Base-by-base conservation (phyloP, 2,113 vertebrate species). In the Chaetodon auriga region DNA sequence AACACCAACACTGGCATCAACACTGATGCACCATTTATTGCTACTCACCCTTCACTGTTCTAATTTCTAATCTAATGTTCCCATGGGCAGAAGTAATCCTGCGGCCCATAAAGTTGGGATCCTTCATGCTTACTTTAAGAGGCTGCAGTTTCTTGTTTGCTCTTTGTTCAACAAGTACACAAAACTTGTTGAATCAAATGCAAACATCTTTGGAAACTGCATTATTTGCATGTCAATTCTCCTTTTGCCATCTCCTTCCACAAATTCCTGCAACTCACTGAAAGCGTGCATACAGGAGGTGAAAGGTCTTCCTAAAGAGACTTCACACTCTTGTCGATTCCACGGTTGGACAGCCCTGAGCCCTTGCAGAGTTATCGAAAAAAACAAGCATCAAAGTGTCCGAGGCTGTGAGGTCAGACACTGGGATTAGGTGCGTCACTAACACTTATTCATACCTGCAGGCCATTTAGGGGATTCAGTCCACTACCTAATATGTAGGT, bases 361-460 rank as follows among this genome's bases (percentile, higher is more conserved):
- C 75, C 66, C 36, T 53, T 63, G 41, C 65, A 70, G 78, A 84
- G 48, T 71, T 78, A 84, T 84, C 43, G 4, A 57, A 66, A 30
- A 30, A 30, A 84, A 82, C 9, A 63, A 79, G 82, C 81, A 81
- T 89, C 81, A 84, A 81, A 81, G 78, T 72, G 60, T 78, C 49
- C 45, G 64, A 78, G 64, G 55, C 58, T 55, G 78, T 57, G 69
- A 81, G n/a, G 84, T 69, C 15, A 36, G 81, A 81, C 60, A 64
- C 36, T 75, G 51, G 75, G 61, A 87, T 89, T 84, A 78, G 65
- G 72, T 43, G 55, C 66, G 70, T 78, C 81, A 81, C 64, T 87
- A 65, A 80, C 70, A 36, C 43, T 68, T 75, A 81, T 72, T 83
- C 84, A 72, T 75, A 81, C 65, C 70, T 79, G 55, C 16, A 6